Percentiles rank a stretch among this genome's conserved stretches.
phyloP scores from a whole-genome alignment of 2,797 vertebrate genomes.

The Harpagifer antarcticus region DNA sequence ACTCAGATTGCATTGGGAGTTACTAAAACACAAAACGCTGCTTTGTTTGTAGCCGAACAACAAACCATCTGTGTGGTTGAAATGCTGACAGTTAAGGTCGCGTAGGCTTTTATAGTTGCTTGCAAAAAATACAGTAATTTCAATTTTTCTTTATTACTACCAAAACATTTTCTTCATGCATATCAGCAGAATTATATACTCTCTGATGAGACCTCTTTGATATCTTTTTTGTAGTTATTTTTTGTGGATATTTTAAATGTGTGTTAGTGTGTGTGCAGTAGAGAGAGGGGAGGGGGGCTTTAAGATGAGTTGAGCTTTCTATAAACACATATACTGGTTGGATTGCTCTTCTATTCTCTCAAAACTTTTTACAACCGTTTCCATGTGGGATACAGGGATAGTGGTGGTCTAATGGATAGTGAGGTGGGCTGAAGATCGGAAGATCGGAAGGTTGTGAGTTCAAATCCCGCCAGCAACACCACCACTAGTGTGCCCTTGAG shows the following conservation, averaged over 20 bases:
- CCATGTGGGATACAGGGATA: no score
- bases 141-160: neutral
- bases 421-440: no score
- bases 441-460: no score
- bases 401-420: no score
- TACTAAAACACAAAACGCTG: neutral
- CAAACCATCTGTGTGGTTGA: neutral
- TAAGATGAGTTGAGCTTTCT: neutral
- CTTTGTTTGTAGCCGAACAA: neutral
- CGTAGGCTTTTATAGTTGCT: neutral
- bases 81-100: neutral
- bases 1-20: neutral
- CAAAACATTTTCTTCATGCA: neutral
- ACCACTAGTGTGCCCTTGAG: no score
- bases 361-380: neutral
- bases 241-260: neutral
- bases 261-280: neutral
- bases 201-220: neutral
- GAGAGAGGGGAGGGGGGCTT: no score
- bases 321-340: slow-evolving; percentile 9
- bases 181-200: neutral
- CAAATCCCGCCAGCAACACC: no score
- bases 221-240: neutral
- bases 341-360: neutral
- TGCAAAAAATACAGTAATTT: neutral